phyloP scores from a whole-genome alignment of 1,140 invertebrate species.

The Pogonus chalceus region DNA sequence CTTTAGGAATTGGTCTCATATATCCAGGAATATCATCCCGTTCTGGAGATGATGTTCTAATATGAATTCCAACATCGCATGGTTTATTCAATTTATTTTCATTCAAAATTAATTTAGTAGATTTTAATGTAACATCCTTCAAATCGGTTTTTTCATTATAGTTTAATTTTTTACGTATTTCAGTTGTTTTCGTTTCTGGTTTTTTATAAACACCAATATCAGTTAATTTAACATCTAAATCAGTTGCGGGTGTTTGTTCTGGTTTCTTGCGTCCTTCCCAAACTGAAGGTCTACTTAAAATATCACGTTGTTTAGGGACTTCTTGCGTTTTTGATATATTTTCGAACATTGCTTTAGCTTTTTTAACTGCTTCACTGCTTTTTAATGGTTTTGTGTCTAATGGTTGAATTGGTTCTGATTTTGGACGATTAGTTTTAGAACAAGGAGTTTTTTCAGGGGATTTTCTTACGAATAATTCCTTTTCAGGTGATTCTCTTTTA shows the following conservation, averaged over 20 bases:
- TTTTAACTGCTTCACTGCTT: conserved; percentile 49
- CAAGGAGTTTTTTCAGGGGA: neutral
- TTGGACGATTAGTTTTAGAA: conserved; percentile 11
- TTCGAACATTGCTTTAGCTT: conserved; percentile 56
- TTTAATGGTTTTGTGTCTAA: conserved; percentile 27
- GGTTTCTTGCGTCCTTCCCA: conserved; percentile 24
- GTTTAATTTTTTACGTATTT: conserved; percentile 9
- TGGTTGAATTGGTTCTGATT: conserved; percentile 15
- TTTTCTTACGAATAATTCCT: neutral
- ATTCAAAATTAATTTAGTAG: conserved; percentile 15
- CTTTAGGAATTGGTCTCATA: neutral
- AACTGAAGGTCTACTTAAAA: conserved; percentile 39
- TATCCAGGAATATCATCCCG: neutral
- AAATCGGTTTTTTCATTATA: conserved; percentile 9
- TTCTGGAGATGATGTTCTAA: neutral
- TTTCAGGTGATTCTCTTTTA: conserved; percentile 13
- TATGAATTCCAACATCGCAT: neutral
- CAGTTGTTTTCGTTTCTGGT: conserved; percentile 5
- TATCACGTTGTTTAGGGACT: conserved; percentile 36
- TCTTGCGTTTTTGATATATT: conserved; percentile 41
- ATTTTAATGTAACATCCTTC: conserved; percentile 15
- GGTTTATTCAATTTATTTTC: conserved; percentile 10
- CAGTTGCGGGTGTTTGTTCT: neutral
- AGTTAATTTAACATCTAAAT: conserved; percentile 9
- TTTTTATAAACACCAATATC: conserved; percentile 10